A percentile compares a stretch with the other conserved stretches of the same genome.
phyloP scores from a whole-genome alignment of 1,140 invertebrate species.

The Neomicropteryx cornuta region DNA sequence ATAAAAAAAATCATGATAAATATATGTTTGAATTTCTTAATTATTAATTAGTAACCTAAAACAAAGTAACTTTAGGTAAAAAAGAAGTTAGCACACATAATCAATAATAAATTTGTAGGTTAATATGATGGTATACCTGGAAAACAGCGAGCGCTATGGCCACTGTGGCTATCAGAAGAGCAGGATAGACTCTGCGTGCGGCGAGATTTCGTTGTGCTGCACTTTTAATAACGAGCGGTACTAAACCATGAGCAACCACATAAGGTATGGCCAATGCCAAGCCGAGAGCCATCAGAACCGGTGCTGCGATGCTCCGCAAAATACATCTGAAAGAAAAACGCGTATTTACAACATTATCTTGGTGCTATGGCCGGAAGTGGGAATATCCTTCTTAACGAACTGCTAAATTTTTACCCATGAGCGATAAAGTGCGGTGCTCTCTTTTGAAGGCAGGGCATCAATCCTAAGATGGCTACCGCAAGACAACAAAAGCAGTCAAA shows the following conservation, averaged over 20 bases:
- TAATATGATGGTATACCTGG: slow-evolving; percentile 50
- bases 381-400: no score
- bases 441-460: no score
- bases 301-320: slow-evolving; percentile 73
- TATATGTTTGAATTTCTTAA: no score
- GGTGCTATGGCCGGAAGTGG: no score
- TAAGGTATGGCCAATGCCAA: slow-evolving; percentile 85
- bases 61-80: no score
- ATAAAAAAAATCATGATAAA: no score
- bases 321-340: slow-evolving; percentile 47
- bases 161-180: slow-evolving; percentile 61
- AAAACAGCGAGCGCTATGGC: slow-evolving; percentile 59
- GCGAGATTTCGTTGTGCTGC: slow-evolving; percentile 66
- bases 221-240: slow-evolving; percentile 67
- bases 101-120: no score
- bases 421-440: background rate
- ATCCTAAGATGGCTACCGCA: no score
- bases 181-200: slow-evolving; percentile 84
- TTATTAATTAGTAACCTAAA: no score
- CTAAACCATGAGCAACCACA: slow-evolving; percentile 69
- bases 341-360: background rate
- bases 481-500: no score
- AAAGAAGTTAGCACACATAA: no score
- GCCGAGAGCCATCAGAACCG: slow-evolving; percentile 79
- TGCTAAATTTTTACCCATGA: no score